Conservation (phyloP, 2,797 vertebrate genomes). For the Amazona finschi region DNA sequence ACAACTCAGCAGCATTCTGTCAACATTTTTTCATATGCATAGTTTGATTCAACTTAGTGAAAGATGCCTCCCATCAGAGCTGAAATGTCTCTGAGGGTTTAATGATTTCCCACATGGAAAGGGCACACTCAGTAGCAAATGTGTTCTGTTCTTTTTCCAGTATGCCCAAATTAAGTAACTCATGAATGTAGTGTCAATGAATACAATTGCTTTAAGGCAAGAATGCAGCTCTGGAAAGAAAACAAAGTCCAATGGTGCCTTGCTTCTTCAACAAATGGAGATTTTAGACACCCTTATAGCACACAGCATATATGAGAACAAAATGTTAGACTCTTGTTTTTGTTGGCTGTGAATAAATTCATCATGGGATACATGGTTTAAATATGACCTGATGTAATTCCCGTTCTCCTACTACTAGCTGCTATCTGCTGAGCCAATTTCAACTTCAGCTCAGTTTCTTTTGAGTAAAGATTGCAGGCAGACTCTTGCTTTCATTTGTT, state of each 20-base stretch:
- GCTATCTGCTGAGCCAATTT: conserved; percentile 50
- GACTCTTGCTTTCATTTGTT: background rate
- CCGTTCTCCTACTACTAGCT: conserved; percentile 52
- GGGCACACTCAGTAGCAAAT: background rate
- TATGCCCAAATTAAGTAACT: background rate
- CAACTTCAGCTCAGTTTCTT: conserved; percentile 36
- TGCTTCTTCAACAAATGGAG: background rate
- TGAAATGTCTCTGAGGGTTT: conserved; percentile 19
- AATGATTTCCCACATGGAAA: conserved; percentile 32
- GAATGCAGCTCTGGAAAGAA: conserved; percentile 8
- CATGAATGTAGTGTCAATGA: background rate
- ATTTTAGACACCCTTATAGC: conserved; percentile 27
- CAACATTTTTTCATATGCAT: conserved; percentile 16
- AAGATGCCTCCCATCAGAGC: conserved; percentile 39
- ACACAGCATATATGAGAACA: background rate
- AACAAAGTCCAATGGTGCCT: conserved; percentile 15
- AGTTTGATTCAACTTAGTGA: conserved; percentile 37
- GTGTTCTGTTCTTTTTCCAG: background rate
- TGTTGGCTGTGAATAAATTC: conserved; percentile 59
- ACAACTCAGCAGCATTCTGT: conserved; percentile 22
- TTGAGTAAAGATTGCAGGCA: conserved; percentile 39
- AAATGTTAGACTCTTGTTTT: conserved; percentile 57
- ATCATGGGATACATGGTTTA: conserved; percentile 50
- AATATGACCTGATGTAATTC: conserved; percentile 59
- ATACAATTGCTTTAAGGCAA: background rate